These are phyloP conservation scores for Heliconius eleuchia DNA, from an alignment of 1,140 invertebrate species.

Conservation along the genomic window DNA sequence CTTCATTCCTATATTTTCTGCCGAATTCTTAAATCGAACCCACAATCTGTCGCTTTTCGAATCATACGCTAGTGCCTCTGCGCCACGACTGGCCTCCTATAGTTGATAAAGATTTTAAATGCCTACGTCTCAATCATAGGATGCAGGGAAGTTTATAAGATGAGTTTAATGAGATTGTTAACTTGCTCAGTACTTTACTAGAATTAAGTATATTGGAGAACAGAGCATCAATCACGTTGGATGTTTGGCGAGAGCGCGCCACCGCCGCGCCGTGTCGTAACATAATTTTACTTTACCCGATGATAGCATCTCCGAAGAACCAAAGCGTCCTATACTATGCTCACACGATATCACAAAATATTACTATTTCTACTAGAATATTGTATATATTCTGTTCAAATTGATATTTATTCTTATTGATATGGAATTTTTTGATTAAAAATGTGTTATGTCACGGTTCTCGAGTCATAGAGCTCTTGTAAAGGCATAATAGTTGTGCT, in stretches of 20 bases:
- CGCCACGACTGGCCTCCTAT: too few relatives aligned
- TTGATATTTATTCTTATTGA: conserved; percentile 31
- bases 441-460: conserved; percentile 32
- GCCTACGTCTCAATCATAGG: conserved; percentile 1
- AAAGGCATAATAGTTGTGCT: conserved; percentile 35
- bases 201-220: conserved; percentile 31
- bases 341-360: conserved; percentile 9
- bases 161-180: conserved; percentile 31
- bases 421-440: conserved; percentile 31
- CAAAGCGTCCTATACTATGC: conserved; percentile 9
- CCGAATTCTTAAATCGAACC: too few relatives aligned
- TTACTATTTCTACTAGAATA: neutral
- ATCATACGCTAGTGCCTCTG: too few relatives aligned
- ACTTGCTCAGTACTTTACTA: conserved; percentile 21
- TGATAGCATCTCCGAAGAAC: conserved; percentile 29
- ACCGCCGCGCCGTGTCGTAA: conserved; percentile 16
- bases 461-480: conserved; percentile 28
- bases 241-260: conserved; percentile 13
- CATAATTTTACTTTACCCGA: conserved; percentile 38
- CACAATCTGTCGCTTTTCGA: too few relatives aligned
- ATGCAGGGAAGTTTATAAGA: conserved; percentile 15
- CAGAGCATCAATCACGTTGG: conserved; percentile 27
- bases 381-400: conserved; percentile 15
- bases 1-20: too few relatives aligned
- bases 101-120: neutral